Conservation (phyloP, 2,888 invertebrate genomes). For the Patella pellucida region DNA sequence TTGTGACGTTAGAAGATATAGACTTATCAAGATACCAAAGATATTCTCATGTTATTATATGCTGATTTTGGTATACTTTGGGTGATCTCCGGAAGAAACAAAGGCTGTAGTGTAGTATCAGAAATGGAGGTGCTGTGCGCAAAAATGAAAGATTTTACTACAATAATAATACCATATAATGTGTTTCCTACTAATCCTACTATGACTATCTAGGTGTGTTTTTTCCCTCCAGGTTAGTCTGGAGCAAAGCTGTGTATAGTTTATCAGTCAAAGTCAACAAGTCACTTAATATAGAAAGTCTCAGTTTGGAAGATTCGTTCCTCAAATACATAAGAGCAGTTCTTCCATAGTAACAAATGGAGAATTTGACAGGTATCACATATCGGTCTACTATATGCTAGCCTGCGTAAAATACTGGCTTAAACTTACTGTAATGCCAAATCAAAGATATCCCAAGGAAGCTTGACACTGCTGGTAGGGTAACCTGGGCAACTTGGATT, state of each 20-base stretch:
- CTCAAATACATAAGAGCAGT: no score
- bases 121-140: neutral
- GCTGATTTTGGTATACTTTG: neutral
- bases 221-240: constrained; percentile 14
- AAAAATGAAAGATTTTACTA: neutral
- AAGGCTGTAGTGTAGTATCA: neutral
- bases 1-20: neutral
- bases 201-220: constrained; percentile 13
- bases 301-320: no score
- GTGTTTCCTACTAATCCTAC: constrained; percentile 1
- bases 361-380: no score
- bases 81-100: neutral
- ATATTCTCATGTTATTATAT: constrained; percentile 4
- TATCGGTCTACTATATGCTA: no score
- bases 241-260: neutral
- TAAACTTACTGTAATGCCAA: no score
- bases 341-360: no score
- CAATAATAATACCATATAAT: neutral
- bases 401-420: no score
- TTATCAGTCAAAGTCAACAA: constrained; percentile 18
- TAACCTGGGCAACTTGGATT: no score
- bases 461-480: no score
- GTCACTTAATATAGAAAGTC: no score
- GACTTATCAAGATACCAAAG: neutral
- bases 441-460: no score